Evolutionary conservation across 2,113 vertebrate species (phyloP).

Genomic region (Cacatua alba): DNA sequence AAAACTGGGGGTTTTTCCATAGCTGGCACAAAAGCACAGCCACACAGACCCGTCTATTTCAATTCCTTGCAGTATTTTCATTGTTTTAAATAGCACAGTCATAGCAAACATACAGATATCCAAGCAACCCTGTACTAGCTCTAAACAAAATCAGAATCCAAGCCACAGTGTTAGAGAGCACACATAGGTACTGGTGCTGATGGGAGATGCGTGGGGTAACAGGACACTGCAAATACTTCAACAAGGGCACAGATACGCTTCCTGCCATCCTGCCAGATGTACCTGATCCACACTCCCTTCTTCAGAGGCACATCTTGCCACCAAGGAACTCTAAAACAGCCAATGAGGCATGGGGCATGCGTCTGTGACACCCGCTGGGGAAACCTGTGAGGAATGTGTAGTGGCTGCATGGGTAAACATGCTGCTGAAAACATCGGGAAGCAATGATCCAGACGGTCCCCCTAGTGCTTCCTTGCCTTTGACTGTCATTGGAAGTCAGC

Average conservation of each 20-base stretch:
- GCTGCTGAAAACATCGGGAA: accelerated
- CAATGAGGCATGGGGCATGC: background rate
- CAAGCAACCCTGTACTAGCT: background rate
- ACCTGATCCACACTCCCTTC: background rate
- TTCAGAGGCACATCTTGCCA: background rate
- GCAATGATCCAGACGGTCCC: background rate
- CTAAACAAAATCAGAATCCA: background rate
- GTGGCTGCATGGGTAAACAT: background rate
- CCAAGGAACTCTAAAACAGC: background rate
- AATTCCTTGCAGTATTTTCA: background rate
- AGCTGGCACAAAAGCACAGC: background rate
- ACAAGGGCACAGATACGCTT: background rate
- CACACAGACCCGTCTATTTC: background rate
- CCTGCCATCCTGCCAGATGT: background rate
- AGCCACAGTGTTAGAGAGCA: background rate
- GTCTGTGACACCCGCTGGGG: accelerated
- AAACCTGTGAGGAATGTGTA: accelerated
- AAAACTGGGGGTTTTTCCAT: background rate
- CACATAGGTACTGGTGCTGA: accelerated
- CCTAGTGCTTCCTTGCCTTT: background rate
- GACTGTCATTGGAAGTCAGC: background rate
- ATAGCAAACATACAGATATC: accelerated
- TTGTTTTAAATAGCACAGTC: background rate
- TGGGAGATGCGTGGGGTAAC: accelerated
- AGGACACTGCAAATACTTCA: background rate